These are phyloP conservation scores for Ennomos fuscantarius DNA, from an alignment of 2,888 invertebrate species.

Conservation along the genomic window DNA sequence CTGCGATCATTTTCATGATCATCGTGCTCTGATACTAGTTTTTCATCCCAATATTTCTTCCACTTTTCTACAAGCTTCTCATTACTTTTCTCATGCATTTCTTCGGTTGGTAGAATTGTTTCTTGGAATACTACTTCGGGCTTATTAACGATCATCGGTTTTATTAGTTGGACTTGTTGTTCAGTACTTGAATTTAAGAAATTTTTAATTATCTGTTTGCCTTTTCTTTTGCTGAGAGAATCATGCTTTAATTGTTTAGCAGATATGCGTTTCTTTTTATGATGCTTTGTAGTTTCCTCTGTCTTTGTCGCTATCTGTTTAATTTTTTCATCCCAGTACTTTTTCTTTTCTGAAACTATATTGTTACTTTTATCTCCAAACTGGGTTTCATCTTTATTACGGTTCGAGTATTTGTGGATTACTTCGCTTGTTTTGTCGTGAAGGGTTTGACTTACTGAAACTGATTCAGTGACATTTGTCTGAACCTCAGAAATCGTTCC, in stretches of 20 bases:
- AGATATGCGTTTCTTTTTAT: constrained; percentile 63
- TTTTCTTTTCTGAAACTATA: constrained; percentile 77
- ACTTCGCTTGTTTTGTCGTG: constrained; percentile 47
- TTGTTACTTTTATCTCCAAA: constrained; percentile 65
- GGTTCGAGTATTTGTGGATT: constrained; percentile 24
- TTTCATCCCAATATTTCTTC: constrained; percentile 78
- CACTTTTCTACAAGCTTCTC: constrained; percentile 70
- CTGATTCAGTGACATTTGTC: constrained; percentile 80
- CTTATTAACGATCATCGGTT: constrained; percentile 32
- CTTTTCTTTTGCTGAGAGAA: constrained; percentile 74
- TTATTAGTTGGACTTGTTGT: constrained; percentile 38
- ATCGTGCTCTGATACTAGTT: constrained; percentile 59
- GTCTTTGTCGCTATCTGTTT: constrained; percentile 73
- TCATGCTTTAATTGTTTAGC: constrained; percentile 70
- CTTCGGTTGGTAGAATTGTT: constrained; percentile 25
- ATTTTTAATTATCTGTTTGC: constrained; percentile 73
- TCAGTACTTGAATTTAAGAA: constrained; percentile 57
- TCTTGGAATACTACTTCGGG: constrained; percentile 40
- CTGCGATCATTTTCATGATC: constrained; percentile 40
- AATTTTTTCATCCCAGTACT: constrained; percentile 81
- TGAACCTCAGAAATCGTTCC: constrained; percentile 84
- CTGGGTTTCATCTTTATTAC: constrained; percentile 51
- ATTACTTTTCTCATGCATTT: constrained; percentile 41
- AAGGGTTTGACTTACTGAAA: constrained; percentile 82
- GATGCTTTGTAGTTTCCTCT: constrained; percentile 60